Conservation (phyloP, 2,113 vertebrate species). For the Pseudorhombus dupliciocellatus region DNA sequence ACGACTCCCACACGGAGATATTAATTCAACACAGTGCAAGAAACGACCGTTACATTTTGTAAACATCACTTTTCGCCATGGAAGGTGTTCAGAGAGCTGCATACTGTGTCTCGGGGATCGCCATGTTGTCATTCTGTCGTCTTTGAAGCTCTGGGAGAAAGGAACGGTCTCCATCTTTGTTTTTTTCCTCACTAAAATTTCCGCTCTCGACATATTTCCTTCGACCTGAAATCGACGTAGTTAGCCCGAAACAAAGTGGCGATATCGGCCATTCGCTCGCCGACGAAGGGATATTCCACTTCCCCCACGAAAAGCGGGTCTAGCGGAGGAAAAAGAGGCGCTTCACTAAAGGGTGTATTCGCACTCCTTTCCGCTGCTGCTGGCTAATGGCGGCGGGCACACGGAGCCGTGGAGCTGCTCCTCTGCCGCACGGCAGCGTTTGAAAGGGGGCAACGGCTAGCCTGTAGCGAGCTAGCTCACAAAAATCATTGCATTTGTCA, state of each 20-base stretch:
- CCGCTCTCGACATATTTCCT: slow-evolving; percentile 76
- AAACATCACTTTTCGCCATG: slow-evolving; percentile 34
- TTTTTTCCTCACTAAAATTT: slow-evolving; percentile 69
- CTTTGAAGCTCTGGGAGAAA: slow-evolving; percentile 83
- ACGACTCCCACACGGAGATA: slow-evolving; percentile 26
- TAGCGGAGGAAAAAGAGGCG: slow-evolving; percentile 32
- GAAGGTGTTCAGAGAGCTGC: slow-evolving; percentile 69
- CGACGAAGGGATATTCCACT: slow-evolving; percentile 65
- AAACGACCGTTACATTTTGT: slow-evolving; percentile 8
- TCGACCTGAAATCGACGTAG: slow-evolving; percentile 63
- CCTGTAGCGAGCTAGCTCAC: slow-evolving; percentile 71
- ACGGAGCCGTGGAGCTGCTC: slow-evolving; percentile 63
- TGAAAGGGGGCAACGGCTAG: slow-evolving; percentile 80
- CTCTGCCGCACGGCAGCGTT: slow-evolving; percentile 74
- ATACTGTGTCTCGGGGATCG: slow-evolving; percentile 78
- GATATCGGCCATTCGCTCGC: slow-evolving; percentile 57
- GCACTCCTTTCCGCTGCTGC: slow-evolving; percentile 73
- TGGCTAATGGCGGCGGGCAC: slow-evolving; percentile 78
- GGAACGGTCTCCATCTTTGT: slow-evolving; percentile 85
- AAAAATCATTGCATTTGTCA: slow-evolving; percentile 75
- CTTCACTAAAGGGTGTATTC: slow-evolving; percentile 66
- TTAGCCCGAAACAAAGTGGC: slow-evolving; percentile 47
- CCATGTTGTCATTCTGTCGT: slow-evolving; percentile 86
- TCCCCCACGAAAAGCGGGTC: slow-evolving; percentile 58
- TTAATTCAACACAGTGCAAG: slow-evolving; percentile 17